Percentiles rank a stretch among this genome's conserved stretches.
Conservation (phyloP, 1,140 invertebrate species). For the Zophobas atratus region DNA sequence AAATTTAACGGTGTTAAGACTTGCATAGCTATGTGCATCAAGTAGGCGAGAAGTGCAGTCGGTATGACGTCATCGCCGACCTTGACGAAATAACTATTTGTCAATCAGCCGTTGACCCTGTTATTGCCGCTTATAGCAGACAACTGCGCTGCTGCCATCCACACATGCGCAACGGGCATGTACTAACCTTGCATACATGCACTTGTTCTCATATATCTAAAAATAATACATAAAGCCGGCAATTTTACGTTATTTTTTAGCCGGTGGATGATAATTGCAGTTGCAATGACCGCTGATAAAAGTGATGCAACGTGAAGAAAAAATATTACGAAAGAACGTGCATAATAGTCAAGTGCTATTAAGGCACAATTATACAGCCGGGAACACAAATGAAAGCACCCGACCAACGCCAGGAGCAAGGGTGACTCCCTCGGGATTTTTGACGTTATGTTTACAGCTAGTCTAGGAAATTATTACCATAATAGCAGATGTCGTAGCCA, state of each 20-base stretch:
- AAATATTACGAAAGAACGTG: too few species aligned
- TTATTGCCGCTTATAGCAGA: slow-evolving; percentile 55
- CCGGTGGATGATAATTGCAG: background rate
- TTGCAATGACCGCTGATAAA: too few species aligned
- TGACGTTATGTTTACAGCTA: too few species aligned
- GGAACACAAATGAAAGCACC: too few species aligned
- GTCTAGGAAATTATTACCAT: too few species aligned
- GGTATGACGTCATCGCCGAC: slow-evolving; percentile 59
- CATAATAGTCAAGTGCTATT: too few species aligned
- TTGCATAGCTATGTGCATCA: slow-evolving; percentile 46
- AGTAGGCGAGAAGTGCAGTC: slow-evolving; percentile 49
- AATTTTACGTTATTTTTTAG: slow-evolving; percentile 28
- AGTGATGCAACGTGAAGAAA: too few species aligned
- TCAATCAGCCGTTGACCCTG: slow-evolving; percentile 63
- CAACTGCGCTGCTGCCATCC: slow-evolving; percentile 44
- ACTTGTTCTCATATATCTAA: slow-evolving; percentile 53
- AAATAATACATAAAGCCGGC: slow-evolving; percentile 34
- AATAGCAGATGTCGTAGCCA: too few species aligned
- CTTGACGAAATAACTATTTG: slow-evolving; percentile 63
- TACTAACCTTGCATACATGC: slow-evolving; percentile 54
- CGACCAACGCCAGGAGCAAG: too few species aligned
- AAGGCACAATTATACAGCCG: too few species aligned
- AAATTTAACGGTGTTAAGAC: slow-evolving; percentile 38
- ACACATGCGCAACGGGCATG: slow-evolving; percentile 5
- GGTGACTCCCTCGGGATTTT: too few species aligned